phyloP scores from a whole-genome alignment of 2,888 invertebrate species.

The Anagyrus pseudococci region DNA sequence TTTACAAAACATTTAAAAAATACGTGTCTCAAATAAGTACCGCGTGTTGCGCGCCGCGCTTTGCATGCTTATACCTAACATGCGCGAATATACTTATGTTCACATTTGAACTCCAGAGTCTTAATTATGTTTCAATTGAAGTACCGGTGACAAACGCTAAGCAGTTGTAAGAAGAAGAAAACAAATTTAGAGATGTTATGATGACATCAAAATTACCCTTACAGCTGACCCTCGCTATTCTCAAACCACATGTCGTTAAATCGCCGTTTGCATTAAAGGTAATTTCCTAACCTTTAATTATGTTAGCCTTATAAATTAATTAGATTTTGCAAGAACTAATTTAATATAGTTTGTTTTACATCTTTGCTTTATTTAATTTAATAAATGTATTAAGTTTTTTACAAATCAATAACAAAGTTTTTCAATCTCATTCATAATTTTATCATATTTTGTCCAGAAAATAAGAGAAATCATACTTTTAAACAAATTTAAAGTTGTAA shows the following conservation, averaged over 20 bases:
- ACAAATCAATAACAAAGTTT: background rate
- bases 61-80: too few relatives aligned
- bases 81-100: background rate
- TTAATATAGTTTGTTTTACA: background rate
- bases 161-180: too few relatives aligned
- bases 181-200: slow-evolving; percentile 12
- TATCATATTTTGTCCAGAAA: slow-evolving; percentile 63
- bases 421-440: slow-evolving; percentile 8
- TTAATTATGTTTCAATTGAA: too few relatives aligned
- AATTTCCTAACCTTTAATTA: slow-evolving; percentile 42
- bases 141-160: too few relatives aligned
- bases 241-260: slow-evolving; percentile 86
- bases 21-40: too few relatives aligned
- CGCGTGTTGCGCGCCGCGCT: too few relatives aligned
- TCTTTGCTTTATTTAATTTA: background rate
- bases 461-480: slow-evolving; percentile 72
- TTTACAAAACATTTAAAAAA: too few relatives aligned
- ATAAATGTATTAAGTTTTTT: background rate
- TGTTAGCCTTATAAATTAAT: slow-evolving; percentile 21
- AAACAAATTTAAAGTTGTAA: slow-evolving; percentile 76
- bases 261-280: slow-evolving; percentile 75
- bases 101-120: background rate
- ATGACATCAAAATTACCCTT: slow-evolving; percentile 47
- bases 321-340: slow-evolving; percentile 3
- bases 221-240: slow-evolving; percentile 81